phyloP scores from a whole-genome alignment of 2,888 invertebrate genomes.

The Saturnia japonica region DNA sequence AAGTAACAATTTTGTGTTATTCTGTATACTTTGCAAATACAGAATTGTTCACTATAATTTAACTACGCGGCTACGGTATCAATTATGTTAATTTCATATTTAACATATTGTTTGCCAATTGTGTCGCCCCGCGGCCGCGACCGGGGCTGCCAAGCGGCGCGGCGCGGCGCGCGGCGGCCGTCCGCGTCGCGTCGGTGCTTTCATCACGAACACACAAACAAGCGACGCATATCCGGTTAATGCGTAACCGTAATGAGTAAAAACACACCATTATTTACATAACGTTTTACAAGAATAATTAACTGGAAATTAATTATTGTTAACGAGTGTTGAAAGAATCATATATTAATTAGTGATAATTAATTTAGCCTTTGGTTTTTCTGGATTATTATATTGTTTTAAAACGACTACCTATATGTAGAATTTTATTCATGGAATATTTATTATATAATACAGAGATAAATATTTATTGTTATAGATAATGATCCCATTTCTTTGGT shows the following conservation, averaged over 20 bases:
- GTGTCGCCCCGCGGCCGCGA: slow-evolving; percentile 44
- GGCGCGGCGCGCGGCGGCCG: too few relatives aligned
- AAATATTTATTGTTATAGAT: background rate
- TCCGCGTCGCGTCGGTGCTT: too few relatives aligned
- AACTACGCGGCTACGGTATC: slow-evolving; percentile 42
- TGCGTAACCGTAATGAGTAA: slow-evolving; percentile 55
- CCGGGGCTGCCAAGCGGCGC: slow-evolving; percentile 45
- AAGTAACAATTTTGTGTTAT: background rate
- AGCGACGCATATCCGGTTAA: slow-evolving; percentile 59
- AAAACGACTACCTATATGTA: background rate
- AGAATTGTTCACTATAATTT: slow-evolving; percentile 46
- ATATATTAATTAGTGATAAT: background rate
- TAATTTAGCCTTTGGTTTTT: background rate
- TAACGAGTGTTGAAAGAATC: background rate
- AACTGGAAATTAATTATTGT: slow-evolving; percentile 35
- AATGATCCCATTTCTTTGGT: background rate
- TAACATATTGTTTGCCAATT: slow-evolving; percentile 56
- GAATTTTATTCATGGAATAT: background rate
- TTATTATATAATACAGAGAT: background rate
- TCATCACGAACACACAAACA: slow-evolving; percentile 64
- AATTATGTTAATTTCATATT: slow-evolving; percentile 59
- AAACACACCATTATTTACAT: slow-evolving; percentile 43
- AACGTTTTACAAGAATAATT: slow-evolving; percentile 43
- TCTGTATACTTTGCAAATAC: slow-evolving; percentile 29
- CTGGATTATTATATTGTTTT: background rate